These are phyloP conservation scores for Adoxophyes honmai DNA, from an alignment of 1,140 invertebrate species.

Conservation along the genomic window DNA sequence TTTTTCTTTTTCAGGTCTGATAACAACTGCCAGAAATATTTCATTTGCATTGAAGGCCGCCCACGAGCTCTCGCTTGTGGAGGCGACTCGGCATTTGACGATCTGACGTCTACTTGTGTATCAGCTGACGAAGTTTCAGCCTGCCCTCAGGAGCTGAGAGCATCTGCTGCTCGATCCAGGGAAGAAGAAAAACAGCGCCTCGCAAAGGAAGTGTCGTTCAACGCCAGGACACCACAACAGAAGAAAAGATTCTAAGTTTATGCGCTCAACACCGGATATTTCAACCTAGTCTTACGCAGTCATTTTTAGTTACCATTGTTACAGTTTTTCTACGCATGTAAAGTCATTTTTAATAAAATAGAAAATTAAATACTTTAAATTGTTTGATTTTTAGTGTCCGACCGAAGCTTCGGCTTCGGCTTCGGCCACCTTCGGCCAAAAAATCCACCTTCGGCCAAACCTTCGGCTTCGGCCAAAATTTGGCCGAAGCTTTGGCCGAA, in stretches of 20 bases:
- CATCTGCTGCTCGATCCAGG: constrained; percentile 39
- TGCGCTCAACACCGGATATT: background rate
- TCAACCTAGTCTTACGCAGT: background rate
- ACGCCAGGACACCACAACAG: constrained; percentile 13
- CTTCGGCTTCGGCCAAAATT: too few species aligned
- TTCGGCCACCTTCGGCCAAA: too few species aligned
- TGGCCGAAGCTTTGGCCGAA: too few species aligned
- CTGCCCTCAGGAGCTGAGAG: constrained; percentile 49
- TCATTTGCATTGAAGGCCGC: constrained; percentile 86
- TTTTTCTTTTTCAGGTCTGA: constrained; percentile 67
- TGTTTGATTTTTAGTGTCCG: too few species aligned
- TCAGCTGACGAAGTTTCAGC: constrained; percentile 54
- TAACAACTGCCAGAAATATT: constrained; percentile 88
- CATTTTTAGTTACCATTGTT: background rate
- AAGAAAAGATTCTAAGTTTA: constrained; percentile 20
- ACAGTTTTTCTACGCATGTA: background rate
- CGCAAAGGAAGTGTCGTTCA: constrained; percentile 31
- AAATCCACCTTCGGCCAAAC: too few species aligned
- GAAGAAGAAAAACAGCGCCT: constrained; percentile 43
- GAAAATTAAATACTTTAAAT: too few species aligned
- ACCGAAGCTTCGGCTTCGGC: too few species aligned
- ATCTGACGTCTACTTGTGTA: constrained; percentile 84
- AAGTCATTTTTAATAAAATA: too few species aligned
- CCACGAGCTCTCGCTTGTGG: constrained; percentile 85
- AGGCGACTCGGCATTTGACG: constrained; percentile 88